Evolutionary conservation across 2,113 vertebrate species (phyloP).

Genomic region (Leuciscus idus): DNA sequence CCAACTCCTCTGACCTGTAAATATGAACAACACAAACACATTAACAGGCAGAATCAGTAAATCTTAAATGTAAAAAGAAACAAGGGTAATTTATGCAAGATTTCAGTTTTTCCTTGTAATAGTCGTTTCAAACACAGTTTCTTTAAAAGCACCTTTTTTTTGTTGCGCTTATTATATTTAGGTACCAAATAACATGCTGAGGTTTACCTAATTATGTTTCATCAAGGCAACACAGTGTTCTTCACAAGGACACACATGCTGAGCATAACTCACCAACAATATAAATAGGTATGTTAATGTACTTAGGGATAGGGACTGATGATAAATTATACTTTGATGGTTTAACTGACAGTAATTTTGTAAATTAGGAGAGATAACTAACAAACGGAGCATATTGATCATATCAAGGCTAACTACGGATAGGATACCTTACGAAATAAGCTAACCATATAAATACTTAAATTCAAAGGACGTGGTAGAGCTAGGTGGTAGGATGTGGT

Average conservation of each 20-base stretch:
- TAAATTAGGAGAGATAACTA: neutral
- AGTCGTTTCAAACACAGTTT: neutral
- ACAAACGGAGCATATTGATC: neutral
- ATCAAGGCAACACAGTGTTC: neutral
- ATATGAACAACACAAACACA: conserved; percentile 14
- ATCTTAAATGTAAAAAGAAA: neutral
- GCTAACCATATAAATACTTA: neutral
- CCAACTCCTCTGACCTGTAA: conserved; percentile 86
- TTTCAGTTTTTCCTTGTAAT: neutral
- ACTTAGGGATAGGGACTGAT: neutral
- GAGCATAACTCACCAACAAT: neutral
- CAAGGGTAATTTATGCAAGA: neutral
- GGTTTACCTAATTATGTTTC: neutral
- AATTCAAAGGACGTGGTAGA: neutral
- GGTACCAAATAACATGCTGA: neutral
- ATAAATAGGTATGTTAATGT: neutral
- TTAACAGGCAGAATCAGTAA: neutral
- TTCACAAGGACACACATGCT: neutral
- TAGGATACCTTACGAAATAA: neutral
- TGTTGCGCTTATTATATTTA: neutral
- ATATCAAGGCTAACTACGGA: neutral
- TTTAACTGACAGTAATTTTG: neutral
- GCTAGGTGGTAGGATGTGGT: neutral
- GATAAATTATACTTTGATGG: neutral
- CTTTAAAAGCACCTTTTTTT: too few relatives aligned